phyloP scores from a whole-genome alignment of 2,797 vertebrate genomes.

The Tokudaia tokunoshimensis region DNA sequence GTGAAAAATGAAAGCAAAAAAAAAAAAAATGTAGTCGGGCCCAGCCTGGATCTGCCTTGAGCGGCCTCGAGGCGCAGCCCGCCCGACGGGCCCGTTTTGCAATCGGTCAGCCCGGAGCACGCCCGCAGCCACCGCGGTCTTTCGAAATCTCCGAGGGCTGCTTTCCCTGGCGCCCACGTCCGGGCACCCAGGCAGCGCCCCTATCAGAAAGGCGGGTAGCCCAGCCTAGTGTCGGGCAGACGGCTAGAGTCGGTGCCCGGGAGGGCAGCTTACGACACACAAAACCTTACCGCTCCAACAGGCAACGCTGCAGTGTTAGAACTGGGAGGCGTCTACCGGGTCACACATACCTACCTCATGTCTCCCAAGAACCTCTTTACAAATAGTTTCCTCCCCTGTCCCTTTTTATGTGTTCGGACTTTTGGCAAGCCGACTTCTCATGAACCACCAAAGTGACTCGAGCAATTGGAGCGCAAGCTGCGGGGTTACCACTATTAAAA shows the following conservation, averaged over 20 bases:
- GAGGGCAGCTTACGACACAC: neutral
- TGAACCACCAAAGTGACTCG: constrained; percentile 80
- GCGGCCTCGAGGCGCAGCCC: constrained; percentile 79
- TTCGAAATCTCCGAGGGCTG: constrained; percentile 87
- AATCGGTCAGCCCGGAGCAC: constrained; percentile 83
- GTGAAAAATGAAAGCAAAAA: constrained; percentile 82
- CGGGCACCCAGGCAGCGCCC: constrained; percentile 54
- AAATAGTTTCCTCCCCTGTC: constrained; percentile 47
- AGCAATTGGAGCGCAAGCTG: constrained; percentile 57
- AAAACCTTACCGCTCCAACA: neutral
- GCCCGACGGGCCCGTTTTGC: constrained; percentile 85
- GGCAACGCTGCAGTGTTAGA: neutral
- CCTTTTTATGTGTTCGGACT: constrained; percentile 71
- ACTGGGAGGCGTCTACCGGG: neutral
- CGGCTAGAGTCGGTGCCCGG: constrained; percentile 54
- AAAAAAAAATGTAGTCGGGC: constrained; percentile 12
- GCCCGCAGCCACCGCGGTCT: constrained; percentile 82
- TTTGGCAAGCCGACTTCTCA: constrained; percentile 78
- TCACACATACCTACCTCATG: neutral
- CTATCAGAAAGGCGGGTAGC: constrained; percentile 69
- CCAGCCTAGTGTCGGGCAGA: neutral
- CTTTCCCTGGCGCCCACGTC: constrained; percentile 76
- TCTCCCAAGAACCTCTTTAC: constrained; percentile 79
- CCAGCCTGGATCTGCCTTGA: constrained; percentile 60
- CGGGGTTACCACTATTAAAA: constrained; percentile 18